These are phyloP conservation scores for Oxytorus armatus DNA, from an alignment of 2,888 invertebrate genomes.

Conservation along the genomic window DNA sequence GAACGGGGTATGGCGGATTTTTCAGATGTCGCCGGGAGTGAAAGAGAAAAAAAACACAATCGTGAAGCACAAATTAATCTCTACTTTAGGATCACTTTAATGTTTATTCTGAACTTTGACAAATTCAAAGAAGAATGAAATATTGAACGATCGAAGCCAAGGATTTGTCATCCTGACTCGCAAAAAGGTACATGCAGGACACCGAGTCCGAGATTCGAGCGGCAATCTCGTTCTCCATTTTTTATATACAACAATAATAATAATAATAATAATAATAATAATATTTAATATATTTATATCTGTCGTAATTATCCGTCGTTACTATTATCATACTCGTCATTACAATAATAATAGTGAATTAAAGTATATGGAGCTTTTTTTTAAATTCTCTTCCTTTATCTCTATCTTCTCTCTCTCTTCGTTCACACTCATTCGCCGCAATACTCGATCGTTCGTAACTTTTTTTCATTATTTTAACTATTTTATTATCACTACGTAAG, in stretches of 20 bases:
- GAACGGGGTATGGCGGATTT: not conserved
- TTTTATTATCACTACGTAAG: constrained; percentile 19
- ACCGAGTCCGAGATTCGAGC: constrained; percentile 49
- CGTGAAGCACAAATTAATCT: not conserved
- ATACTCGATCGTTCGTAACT: not conserved
- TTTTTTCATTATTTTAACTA: not conserved
- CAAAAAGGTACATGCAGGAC: constrained; percentile 76
- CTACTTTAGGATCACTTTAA: constrained; percentile 52
- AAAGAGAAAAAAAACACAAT: not conserved
- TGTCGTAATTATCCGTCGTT: constrained; percentile 55
- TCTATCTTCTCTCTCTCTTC: not conserved
- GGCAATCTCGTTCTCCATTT: constrained; percentile 50
- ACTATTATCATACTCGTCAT: constrained; percentile 55
- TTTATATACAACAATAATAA: constrained; percentile 37
- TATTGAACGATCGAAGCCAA: constrained; percentile 57
- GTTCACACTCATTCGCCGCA: constrained; percentile 2
- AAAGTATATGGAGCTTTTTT: constrained; percentile 44
- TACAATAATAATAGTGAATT: constrained; percentile 56
- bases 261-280: constrained; percentile 41
- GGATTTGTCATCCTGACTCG: constrained; percentile 64
- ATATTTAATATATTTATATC: constrained; percentile 66
- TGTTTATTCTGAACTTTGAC: constrained; percentile 60
- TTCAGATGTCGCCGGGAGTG: not conserved
- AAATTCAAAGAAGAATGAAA: constrained; percentile 53
- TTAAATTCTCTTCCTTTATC: not conserved